Evolutionary conservation across 2,888 invertebrate species (phyloP), one percentile per base, ranked within the genome.

Genomic region (Cordilura impudica): DNA sequence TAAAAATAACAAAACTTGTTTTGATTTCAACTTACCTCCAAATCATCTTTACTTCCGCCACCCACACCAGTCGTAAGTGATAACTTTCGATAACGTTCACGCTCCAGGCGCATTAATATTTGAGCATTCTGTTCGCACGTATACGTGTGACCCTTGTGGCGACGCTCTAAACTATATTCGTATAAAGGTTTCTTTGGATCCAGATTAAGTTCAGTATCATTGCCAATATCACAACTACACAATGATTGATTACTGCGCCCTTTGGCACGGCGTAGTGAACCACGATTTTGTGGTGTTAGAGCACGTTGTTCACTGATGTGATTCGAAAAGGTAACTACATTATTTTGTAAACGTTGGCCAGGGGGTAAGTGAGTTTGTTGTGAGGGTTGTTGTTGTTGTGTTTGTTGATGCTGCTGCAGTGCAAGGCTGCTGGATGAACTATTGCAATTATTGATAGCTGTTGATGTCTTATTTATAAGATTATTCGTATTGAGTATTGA

Each of bases 121-220:
- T 90, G 90, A 81, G 90, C 90, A 82, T 90, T 90, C 82, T 91
- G 91, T 82, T 91, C 91, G 84, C 91, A 91, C 71, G 88, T 90
- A 84, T 91, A 91, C 35, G 90, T 90, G 84, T 91, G 91, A 65
- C 90, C 87, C 82, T 88, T 89, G 70, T 87, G 87, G 43, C 88
- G 87, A 10, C 90, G 85, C 85, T 92, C 92, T 84, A 91, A 84
- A 82, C 91, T 91, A 83, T 90, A 91, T 81, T 91, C 91, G 82
- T 88, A 90, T 14, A 90, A 82, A 45, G 90, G 90, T 56, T 89
- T 84, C 14, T 87, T 84, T 4, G 89, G 88, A 84, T 89, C 86
- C 72, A 88, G 89, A 81, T 88, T 87, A 49, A 90, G 84, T 82
- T 89, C 88, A 12, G 88, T 87, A 74, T 89, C 89, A 2, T 86